Evolutionary conservation across 2,888 invertebrate species (phyloP), one percentile per base, ranked within the genome.

Genomic region (Napeogenes inachia): DNA sequence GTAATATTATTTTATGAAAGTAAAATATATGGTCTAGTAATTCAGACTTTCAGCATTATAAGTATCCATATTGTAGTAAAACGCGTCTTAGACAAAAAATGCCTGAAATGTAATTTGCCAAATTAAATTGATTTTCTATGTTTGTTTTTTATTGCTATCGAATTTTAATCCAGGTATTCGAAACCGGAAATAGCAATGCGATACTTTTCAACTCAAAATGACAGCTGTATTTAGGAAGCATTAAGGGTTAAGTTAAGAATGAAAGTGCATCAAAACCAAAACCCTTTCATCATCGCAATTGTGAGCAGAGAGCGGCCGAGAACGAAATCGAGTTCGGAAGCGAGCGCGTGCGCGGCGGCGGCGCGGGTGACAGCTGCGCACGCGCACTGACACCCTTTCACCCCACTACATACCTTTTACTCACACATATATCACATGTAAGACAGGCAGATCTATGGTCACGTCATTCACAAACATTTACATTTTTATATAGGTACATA

Each of bases 271-370:
- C 53, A 33, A 33, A 54, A 50, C 47, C 45, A 61, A 54, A 65
- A 68, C 67, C 69, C 69, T 66, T 68, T 62, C 38, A 50, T 62
- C 32, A 50, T 30, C 54, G 21, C 53, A 42, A 45, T 60, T 54
- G 53, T 59, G 57, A 54, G 54, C 56, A 54, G 65, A 60, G 58
- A 63, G 65, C 60, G 56, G 50, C 57, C 60, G 54, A 45, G 59
- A 47, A 56, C 56, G 70, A 71, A 70, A 71, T 62, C 61, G 71
- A 71, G 63, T 64, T 67, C 68, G 66, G 68, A 66, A 68, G 53
- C 59, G 53, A 46, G 65, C 59, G 66, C 62, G 54, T 46, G 63
- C 58, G 66, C 60, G 57, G 56, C 58, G 35, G 58, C 59, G 62
- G 54, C 54, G 38, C 55, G 47, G 13, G 54, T 59, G 63, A 30